Conservation (phyloP, 2,888 invertebrate species). For the Zygaena filipendulae region DNA sequence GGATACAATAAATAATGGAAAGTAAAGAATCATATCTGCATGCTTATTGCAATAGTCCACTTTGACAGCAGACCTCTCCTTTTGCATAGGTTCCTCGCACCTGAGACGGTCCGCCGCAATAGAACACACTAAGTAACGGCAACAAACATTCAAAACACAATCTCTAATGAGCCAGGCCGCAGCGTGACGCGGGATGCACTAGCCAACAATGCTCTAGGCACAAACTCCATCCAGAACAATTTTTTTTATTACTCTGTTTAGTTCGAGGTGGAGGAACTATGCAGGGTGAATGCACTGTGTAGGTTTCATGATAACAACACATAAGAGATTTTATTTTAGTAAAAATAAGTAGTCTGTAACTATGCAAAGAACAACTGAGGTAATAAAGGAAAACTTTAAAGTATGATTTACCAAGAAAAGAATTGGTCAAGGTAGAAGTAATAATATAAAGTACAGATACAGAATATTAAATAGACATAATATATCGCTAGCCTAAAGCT, state of each 20-base stretch:
- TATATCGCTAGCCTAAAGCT: too few species aligned
- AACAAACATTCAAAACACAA: conserved; percentile 37
- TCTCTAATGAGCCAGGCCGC: conserved; percentile 33
- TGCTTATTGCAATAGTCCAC: too few species aligned
- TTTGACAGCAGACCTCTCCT: conserved; percentile 32
- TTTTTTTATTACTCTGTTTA: conserved; percentile 27
- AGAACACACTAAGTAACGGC: conserved; percentile 28
- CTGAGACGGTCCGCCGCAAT: conserved; percentile 29
- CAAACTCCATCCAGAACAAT: conserved; percentile 57
- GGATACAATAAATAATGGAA: too few species aligned
- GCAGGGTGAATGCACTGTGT: conserved; percentile 18
- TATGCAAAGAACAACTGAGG: too few species aligned
- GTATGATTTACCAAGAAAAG: too few species aligned
- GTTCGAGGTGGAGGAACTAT: conserved; percentile 33
- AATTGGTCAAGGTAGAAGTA: too few species aligned
- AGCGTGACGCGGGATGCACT: conserved; percentile 50
- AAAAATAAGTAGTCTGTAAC: too few species aligned
- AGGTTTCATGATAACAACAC: conserved; percentile 3
- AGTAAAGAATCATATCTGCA: too few species aligned
- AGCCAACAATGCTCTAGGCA: conserved; percentile 43
- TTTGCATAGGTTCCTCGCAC: conserved; percentile 39
- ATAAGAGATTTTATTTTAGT: conserved; percentile 1
- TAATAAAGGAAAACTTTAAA: too few species aligned
- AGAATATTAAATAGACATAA: too few species aligned
- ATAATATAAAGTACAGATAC: too few species aligned